Conservation (phyloP, 2,888 invertebrate species). For the Busseola fusca region DNA sequence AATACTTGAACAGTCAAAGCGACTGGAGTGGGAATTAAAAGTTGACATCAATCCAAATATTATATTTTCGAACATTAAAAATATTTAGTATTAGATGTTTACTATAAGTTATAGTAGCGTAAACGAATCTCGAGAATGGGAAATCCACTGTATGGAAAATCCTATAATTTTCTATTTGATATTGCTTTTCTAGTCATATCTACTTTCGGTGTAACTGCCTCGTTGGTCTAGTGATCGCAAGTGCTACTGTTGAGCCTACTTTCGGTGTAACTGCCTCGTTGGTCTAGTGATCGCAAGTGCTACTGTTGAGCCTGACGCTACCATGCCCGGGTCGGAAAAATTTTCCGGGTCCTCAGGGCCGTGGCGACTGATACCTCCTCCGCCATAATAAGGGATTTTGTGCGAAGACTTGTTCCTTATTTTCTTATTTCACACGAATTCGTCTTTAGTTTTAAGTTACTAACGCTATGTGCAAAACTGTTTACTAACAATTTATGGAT, state of each 20-base stretch:
- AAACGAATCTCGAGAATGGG: not conserved
- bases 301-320: not conserved
- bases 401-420: too few relatives aligned
- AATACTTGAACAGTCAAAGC: conserved; percentile 42
- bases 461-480: too few relatives aligned
- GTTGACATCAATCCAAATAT: conserved; percentile 59
- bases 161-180: not conserved
- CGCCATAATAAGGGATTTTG: too few relatives aligned
- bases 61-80: conserved; percentile 41
- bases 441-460: too few relatives aligned
- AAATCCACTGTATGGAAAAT: not conserved
- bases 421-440: too few relatives aligned
- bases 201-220: too few relatives aligned
- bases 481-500: too few relatives aligned
- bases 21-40: conserved; percentile 42
- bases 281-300: not conserved
- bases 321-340: not conserved
- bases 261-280: not conserved
- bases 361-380: too few relatives aligned
- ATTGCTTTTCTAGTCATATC: not conserved
- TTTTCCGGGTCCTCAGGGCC: too few relatives aligned
- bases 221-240: not conserved
- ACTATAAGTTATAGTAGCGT: conserved; percentile 4
- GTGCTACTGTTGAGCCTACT: not conserved
- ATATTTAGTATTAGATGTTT: conserved; percentile 25